Base-by-base conservation (phyloP, 2,797 vertebrate genomes). In the Nannoperca obscura region DNA sequence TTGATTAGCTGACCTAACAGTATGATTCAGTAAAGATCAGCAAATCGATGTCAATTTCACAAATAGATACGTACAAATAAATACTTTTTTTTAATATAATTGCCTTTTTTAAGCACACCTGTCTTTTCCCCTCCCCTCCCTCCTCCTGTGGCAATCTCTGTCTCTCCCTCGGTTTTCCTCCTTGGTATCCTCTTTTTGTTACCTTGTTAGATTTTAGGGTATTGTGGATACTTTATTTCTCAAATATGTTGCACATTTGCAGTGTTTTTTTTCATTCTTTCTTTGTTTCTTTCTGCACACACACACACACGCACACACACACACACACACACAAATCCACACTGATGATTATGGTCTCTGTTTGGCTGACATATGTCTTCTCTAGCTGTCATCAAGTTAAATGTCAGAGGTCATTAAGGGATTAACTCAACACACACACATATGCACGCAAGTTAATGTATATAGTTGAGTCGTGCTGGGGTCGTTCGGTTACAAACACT, bases 21-120 rank as follows among this genome's bases (percentile, higher is more conserved):
- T 59, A 20, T 53, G 22, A 36, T 30, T 52, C 14, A 34, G 24
- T 32, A 20, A 34, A 62, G 57, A 40, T 11, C 3, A 10, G 11
- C 32, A 46, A 11, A 15, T 5, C 63, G 4, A 19, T 42, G 46
- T 7, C 0, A 1, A 22, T 34, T 38, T 7, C 22, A 52, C 27
- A 42, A 47, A 47, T 4, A 50, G 7, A 13, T 46, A 32, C 15
- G 20, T 15, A 32, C 5, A 58, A 62, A 62, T 2, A 15, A 15
- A 22, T 8, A 2, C 11, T 27, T 15, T 15, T 34, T 5, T 47
- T n/a, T 5, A 27, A n/a, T 44, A 6, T 2, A 38, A 27, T 64
- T 7, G 7, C 22, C 4, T 46, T 61, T 63, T 69, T 46, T 11
- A 55, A 49, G 4, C 32, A 50, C 38, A 86, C 76, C 79, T 91